Evolutionary conservation across 2,113 vertebrate genomes (phyloP).

Genomic region (Sitta europaea): DNA sequence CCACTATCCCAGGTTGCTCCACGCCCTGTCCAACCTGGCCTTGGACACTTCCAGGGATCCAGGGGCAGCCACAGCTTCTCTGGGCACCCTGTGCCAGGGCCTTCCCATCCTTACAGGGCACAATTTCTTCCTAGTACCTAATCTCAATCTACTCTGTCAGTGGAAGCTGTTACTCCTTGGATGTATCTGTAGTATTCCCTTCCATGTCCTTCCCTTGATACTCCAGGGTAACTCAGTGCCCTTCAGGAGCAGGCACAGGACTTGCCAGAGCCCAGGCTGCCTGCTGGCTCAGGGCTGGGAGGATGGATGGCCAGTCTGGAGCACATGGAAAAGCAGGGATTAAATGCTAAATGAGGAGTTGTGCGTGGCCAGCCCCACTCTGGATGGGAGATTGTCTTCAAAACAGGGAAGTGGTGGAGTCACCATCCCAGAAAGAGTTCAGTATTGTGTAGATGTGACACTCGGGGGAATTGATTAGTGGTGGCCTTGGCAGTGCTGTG

Average conservation of each 20-base stretch:
- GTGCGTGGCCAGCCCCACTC: background rate
- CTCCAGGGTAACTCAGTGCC: background rate
- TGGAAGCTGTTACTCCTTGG: background rate
- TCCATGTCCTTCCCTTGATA: background rate
- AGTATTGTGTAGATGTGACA: background rate
- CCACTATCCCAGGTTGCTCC: background rate
- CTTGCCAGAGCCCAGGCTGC: background rate
- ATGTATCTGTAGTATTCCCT: background rate
- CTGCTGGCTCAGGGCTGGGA: rapidly evolving
- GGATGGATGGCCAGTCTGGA: background rate
- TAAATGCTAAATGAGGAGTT: rapidly evolving
- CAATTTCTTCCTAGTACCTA: background rate
- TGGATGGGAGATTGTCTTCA: background rate
- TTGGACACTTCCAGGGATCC: background rate
- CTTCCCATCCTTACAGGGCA: background rate
- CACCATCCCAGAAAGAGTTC: no score
- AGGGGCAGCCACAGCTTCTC: background rate
- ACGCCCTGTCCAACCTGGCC: rapidly evolving
- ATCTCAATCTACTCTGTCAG: no score
- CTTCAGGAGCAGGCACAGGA: background rate
- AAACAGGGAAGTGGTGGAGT: background rate
- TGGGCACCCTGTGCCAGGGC: background rate
- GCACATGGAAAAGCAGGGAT: background rate
- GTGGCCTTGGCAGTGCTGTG: background rate
- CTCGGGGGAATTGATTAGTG: background rate